Evolutionary conservation across 2,113 vertebrate genomes (phyloP).

Genomic region (human (Homo sapiens)): DNA sequence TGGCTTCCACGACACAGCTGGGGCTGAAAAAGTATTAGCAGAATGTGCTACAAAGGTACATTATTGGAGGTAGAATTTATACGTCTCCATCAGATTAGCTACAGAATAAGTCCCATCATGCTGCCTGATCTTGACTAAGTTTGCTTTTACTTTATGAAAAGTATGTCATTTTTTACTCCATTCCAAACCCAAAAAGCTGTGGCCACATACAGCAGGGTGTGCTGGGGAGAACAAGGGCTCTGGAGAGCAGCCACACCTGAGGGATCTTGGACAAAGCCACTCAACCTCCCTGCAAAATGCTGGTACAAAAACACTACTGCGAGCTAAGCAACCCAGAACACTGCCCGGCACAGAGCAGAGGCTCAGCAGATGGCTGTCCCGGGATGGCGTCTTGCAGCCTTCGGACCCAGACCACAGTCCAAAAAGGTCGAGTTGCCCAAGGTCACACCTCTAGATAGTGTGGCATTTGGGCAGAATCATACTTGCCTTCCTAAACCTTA

Average conservation of each 20-base stretch:
- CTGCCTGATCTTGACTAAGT: neutral
- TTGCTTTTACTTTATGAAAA: neutral
- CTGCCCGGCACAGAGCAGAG: accelerated
- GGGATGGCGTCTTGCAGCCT: neutral
- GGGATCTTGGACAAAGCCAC: neutral
- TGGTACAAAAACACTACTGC: neutral
- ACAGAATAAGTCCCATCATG: neutral
- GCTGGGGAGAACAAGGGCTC: neutral
- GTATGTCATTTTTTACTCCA: neutral
- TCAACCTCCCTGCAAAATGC: neutral
- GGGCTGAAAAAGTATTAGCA: neutral
- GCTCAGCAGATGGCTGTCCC: neutral
- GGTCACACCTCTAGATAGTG: neutral
- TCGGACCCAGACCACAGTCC: neutral
- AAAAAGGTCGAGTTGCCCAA: neutral
- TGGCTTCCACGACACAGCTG: neutral
- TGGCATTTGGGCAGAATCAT: neutral
- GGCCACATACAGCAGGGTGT: neutral
- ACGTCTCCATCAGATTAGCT: neutral
- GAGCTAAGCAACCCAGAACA: accelerated
- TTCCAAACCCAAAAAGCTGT: neutral
- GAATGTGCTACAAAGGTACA: too few species aligned
- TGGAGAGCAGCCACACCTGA: neutral
- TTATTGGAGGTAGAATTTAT: neutral
- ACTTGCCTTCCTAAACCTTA: neutral